Evolutionary conservation across 2,888 invertebrate species (phyloP), one percentile per base, ranked within the genome.

Genomic region (Augiades crinisus): DNA sequence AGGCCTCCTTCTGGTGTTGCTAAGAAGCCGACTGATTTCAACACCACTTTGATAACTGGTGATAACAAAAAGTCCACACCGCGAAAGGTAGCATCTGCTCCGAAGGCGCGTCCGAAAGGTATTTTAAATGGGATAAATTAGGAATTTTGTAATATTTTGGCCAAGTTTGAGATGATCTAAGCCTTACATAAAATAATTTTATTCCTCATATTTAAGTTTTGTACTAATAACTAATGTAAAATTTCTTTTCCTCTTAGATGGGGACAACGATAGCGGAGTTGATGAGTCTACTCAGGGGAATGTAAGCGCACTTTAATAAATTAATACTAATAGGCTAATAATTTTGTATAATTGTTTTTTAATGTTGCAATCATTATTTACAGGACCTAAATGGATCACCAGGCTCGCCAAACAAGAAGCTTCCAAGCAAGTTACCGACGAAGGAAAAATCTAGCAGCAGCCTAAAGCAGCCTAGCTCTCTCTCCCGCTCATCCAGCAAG

Each of bases 231-330:
- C n/a, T n/a, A n/a, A n/a, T n/a, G n/a, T 8, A 8, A 5, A 24
- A 24, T 24, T 24, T 5, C 8, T 24, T 19, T 34, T 41, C 27
- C 7, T 41, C 88, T 61, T 92, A 96, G 96, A 95, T 88, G 94
- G 94, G 27, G 95, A 95, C 75, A 95, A 95, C 67, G 95, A 95
- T 68, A 95, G 95, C 72, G 95, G 95, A 36, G 95, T 95, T 21
- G 95, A 95, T 76, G 95, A 95, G 78, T 93, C 94, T 53, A 94
- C 94, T 47, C 95, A 95, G 81, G 94, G 94, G 81, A 93, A 94
- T 88, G 94, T 95, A 87, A 92, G 94, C 90, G 1, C 3, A 24
- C 7, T 31, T 12, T 13, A 10, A 44, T 8, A 1, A 16, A 24
- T 24, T 5, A 24, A 24, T 8, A 8, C 1, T 24, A 8, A 24